Evolutionary conservation across 2,797 vertebrate species (phyloP), one percentile per base, ranked within the genome.

Genomic region (Acrossocheilus wenchowensis): DNA sequence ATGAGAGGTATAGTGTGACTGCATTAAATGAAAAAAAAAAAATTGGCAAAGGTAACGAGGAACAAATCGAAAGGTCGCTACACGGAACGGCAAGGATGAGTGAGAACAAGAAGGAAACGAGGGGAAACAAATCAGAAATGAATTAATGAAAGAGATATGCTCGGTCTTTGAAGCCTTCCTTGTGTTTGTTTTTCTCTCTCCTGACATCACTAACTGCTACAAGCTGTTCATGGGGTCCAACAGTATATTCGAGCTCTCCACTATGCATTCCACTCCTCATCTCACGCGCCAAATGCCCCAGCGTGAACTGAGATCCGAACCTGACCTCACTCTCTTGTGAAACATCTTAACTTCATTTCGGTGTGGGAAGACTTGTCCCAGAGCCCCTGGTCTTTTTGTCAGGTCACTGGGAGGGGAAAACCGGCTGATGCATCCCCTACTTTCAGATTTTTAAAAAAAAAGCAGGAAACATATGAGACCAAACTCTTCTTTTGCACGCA

Each of bases 141-240:
- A 94, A 95, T 93, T 94, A 94, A 95, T 95, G 92, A 92, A 93
- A 94, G 93, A 93, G 90, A 93, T 91, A 93, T 93, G 92, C 90
- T 87, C 85, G 87, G 82, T 91, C 95, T 95, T 95, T 95, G 94
- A 95, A 95, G 93, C 92, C 90, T 93, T 85, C 90, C 92, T 93
- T 90, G 92, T 93, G 93, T 94, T 94, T 94, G 94, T 94, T 94
- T 94, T 94, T 94, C 91, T 94, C 91, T 92, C 91, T 93, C 81
- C 92, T 95, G 95, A 96, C 95, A 94, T 95, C 94, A 94, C 93
- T 96, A 96, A 96, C 95, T 95, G 93, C 91, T 92, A 95, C 95
- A 96, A 96, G 95, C 93, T 96, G 95, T 92, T 93, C 81, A 23
- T 62, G 87, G 89, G 89, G 92, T 89, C 90, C 91, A 89, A 91